Evolutionary conservation across 1,140 invertebrate species (phyloP).

Genomic region (Drosophila lacertosa): DNA sequence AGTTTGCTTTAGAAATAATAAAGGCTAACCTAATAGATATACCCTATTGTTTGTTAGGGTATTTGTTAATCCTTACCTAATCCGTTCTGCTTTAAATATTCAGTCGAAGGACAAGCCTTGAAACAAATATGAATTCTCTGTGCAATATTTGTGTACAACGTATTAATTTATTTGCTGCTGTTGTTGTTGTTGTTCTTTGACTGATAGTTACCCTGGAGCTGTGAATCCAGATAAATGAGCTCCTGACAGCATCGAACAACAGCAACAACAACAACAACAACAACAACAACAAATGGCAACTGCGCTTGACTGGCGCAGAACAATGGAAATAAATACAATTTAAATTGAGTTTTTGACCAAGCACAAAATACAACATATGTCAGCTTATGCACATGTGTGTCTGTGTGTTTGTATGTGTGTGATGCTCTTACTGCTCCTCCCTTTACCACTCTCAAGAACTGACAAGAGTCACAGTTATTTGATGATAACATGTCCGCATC

Average conservation of each 20-base stretch:
- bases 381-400: conserved; percentile 1
- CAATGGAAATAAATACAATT: conserved; percentile 69
- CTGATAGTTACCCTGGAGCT: conserved; percentile 40
- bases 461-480: conserved; percentile 66
- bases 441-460: conserved; percentile 6
- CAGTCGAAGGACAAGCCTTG: background rate
- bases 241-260: conserved; percentile 52
- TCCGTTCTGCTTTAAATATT: background rate
- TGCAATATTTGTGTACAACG: conserved; percentile 2
- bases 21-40: no score
- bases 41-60: no score
- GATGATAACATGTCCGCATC: conserved; percentile 75
- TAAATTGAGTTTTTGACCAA: conserved; percentile 79
- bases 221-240: conserved; percentile 41
- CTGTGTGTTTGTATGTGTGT: no score
- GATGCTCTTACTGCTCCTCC: no score
- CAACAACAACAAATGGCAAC: conserved; percentile 26
- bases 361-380: conserved; percentile 14
- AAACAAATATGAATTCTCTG: conserved; percentile 1
- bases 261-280: background rate
- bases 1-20: background rate
- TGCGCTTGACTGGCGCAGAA: conserved; percentile 52
- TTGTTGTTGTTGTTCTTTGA: conserved; percentile 18
- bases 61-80: no score
- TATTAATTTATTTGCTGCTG: background rate